These are phyloP conservation scores for Batillaria attramentaria DNA, from an alignment of 1,140 invertebrate genomes.

Conservation along the genomic window DNA sequence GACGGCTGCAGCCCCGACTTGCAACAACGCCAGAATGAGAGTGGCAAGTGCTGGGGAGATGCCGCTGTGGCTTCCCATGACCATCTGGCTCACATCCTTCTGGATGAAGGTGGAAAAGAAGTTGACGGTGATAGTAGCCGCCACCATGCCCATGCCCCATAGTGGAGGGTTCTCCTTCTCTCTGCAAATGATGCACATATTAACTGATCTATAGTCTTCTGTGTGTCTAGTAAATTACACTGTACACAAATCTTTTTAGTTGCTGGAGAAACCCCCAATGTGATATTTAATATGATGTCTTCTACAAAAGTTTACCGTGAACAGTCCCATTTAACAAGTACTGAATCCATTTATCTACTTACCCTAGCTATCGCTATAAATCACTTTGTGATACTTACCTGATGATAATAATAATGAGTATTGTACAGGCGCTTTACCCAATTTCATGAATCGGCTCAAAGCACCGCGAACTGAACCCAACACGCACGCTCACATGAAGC, in stretches of 20 bases:
- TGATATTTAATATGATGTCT: not conserved
- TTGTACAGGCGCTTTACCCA: not conserved
- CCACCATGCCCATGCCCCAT: conserved; percentile 31
- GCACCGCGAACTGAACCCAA: too few relatives aligned
- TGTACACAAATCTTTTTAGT: not conserved
- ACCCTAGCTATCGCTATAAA: not conserved
- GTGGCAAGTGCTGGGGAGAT: not conserved
- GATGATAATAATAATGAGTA: not conserved
- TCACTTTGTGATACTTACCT: too few relatives aligned
- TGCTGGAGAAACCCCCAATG: not conserved
- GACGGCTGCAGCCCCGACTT: not conserved
- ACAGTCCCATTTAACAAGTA: not conserved
- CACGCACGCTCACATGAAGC: too few relatives aligned
- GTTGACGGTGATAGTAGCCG: conserved; percentile 2
- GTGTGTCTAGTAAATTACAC: not conserved
- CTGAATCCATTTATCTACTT: not conserved
- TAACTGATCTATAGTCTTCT: not conserved
- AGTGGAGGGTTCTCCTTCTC: conserved; percentile 23
- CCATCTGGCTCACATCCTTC: conserved; percentile 17
- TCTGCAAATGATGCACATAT: not conserved
- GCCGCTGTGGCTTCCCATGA: not conserved
- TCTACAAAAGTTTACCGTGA: not conserved
- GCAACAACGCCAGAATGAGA: not conserved
- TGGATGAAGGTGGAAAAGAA: conserved; percentile 15
- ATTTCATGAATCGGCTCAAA: not conserved